Percentiles rank a stretch among this genome's conserved stretches.
These are phyloP conservation scores for Rhagium mordax DNA, from an alignment of 2,888 invertebrate species.

Conservation along the genomic window DNA sequence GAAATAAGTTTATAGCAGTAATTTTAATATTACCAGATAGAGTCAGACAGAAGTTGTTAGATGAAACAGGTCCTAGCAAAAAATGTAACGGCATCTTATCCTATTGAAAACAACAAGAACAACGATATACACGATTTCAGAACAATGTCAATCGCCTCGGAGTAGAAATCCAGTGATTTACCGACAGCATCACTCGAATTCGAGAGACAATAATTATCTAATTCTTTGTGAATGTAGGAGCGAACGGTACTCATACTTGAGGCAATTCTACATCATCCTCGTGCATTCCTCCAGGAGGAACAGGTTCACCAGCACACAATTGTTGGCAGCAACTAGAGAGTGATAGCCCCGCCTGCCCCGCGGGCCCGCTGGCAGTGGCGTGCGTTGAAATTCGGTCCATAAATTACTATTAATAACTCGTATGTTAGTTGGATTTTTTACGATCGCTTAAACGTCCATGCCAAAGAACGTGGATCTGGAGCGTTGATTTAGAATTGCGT, in stretches of 20 bases:
- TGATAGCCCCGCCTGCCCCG: conserved; percentile 21
- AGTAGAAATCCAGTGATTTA: background rate
- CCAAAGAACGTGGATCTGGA: background rate
- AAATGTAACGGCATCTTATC: background rate
- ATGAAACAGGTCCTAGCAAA: conserved; percentile 4
- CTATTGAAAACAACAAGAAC: background rate
- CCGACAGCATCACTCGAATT: background rate
- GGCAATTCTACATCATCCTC: conserved; percentile 17
- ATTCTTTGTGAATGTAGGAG: conserved; percentile 11
- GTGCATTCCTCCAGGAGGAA: conserved; percentile 41
- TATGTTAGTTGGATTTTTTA: background rate
- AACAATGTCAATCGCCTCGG: background rate
- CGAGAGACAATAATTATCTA: conserved; percentile 19
- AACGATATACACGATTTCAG: background rate
- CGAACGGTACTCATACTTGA: conserved; percentile 17
- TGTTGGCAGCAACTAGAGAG: conserved; percentile 33
- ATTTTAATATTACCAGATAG: background rate
- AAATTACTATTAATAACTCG: conserved; percentile 15
- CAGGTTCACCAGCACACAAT: conserved; percentile 43
- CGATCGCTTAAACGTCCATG: background rate
- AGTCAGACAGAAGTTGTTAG: background rate
- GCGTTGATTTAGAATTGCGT: background rate
- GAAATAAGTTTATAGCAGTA: background rate
- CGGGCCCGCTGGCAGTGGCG: conserved; percentile 19
- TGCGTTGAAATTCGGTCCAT: background rate